Percentiles rank a stretch among this genome's conserved stretches.
phyloP scores from a whole-genome alignment of 2,888 invertebrate genomes.

The Noctua janthina region DNA sequence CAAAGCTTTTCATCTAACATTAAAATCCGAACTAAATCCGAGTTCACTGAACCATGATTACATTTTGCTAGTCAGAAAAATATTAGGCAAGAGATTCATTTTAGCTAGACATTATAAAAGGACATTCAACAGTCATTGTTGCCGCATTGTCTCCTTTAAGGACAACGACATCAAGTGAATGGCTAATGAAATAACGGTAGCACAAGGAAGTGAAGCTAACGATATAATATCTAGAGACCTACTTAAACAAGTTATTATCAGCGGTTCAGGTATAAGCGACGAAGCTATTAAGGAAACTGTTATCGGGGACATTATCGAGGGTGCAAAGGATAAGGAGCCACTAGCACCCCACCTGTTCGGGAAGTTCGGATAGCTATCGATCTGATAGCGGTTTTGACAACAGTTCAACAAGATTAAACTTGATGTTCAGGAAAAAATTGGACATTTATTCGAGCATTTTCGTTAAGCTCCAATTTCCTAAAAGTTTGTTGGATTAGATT shows the following conservation, averaged over 20 bases:
- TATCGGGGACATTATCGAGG: constrained; percentile 71
- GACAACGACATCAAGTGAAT: constrained; percentile 56
- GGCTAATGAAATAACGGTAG: constrained; percentile 64
- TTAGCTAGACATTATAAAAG: constrained; percentile 45
- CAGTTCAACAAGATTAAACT: constrained; percentile 62
- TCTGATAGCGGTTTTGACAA: constrained; percentile 66
- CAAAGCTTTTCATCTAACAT: constrained; percentile 28
- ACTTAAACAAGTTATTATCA: constrained; percentile 69
- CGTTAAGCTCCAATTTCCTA: constrained; percentile 44
- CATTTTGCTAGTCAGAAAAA: constrained; percentile 36
- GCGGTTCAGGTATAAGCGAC: constrained; percentile 70
- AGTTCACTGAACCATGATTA: constrained; percentile 39
- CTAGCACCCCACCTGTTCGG: constrained; percentile 66
- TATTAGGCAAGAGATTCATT: constrained; percentile 37
- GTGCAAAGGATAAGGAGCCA: constrained; percentile 65
- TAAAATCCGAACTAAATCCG: constrained; percentile 38
- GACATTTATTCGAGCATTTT: constrained; percentile 39
- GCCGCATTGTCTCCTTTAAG: constrained; percentile 54
- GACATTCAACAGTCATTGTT: constrained; percentile 52
- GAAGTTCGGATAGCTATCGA: constrained; percentile 67
- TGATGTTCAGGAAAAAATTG: constrained; percentile 38
- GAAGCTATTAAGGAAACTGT: constrained; percentile 72
- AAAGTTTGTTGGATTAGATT: constrained; percentile 38
- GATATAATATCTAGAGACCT: constrained; percentile 64
- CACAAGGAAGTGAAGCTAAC: constrained; percentile 58